phyloP scores from a whole-genome alignment of 2,113 vertebrate species.

The Cisticola juncidis region DNA sequence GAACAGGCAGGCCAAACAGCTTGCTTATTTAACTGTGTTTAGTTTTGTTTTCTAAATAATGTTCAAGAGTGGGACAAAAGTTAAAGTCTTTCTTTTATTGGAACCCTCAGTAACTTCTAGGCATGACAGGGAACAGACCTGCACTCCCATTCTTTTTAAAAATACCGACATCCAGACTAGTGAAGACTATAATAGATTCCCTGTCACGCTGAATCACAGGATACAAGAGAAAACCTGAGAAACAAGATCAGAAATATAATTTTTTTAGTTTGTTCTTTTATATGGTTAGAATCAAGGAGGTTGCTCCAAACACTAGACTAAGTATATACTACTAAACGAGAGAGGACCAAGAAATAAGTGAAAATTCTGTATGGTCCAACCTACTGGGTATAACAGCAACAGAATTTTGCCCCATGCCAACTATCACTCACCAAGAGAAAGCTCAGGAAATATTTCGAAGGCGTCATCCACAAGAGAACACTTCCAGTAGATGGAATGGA shows the following conservation, averaged over 20 bases:
- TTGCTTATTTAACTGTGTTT: not conserved
- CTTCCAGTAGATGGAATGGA: not conserved
- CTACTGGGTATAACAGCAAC: not conserved
- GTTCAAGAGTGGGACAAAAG: not conserved
- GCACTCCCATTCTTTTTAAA: not conserved
- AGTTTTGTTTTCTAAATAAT: not conserved
- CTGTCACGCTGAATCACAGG: not conserved
- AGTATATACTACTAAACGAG: not conserved
- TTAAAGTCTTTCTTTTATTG: not conserved
- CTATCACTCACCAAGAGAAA: not conserved
- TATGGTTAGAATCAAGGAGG: not conserved
- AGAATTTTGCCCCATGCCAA: not conserved
- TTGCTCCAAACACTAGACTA: not conserved
- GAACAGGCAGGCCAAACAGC: fast-evolving
- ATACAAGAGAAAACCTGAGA: not conserved
- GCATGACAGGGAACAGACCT: not conserved
- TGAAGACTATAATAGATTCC: not conserved
- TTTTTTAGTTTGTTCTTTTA: not conserved
- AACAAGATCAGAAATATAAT: not conserved
- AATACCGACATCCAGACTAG: not conserved
- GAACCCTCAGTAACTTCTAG: not conserved
- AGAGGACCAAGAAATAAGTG: not conserved
- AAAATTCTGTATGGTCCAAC: not conserved
- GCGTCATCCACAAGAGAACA: fast-evolving
- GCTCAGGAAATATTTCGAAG: not conserved